Conservation (phyloP, 2,888 invertebrate genomes). For the Andrena dorsata region DNA sequence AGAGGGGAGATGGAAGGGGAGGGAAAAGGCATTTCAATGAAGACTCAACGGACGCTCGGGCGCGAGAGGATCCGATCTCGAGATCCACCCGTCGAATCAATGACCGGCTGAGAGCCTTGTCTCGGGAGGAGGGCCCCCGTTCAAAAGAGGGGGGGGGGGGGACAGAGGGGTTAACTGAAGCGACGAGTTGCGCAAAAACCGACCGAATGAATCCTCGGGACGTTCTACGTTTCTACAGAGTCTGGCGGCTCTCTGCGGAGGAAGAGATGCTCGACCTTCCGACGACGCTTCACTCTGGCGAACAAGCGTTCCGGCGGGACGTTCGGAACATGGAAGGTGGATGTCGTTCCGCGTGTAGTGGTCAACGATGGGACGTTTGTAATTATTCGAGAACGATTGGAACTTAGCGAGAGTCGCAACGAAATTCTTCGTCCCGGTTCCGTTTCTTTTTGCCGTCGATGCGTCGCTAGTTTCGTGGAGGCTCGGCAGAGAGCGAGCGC, state of each 20-base stretch:
- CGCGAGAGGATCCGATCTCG: constrained; percentile 68
- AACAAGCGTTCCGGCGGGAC: constrained; percentile 52
- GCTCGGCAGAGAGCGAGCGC: neutral
- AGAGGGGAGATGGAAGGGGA: neutral
- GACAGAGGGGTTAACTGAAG: constrained; percentile 56
- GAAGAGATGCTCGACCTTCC: constrained; percentile 13
- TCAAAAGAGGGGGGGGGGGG: constrained; percentile 39
- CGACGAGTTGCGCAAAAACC: constrained; percentile 68
- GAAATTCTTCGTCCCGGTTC: too few species aligned
- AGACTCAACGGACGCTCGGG: constrained; percentile 67
- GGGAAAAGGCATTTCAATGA: constrained; percentile 66
- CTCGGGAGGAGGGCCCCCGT: constrained; percentile 54
- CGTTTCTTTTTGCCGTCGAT: neutral
- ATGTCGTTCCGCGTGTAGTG: neutral
- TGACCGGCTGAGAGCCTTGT: constrained; percentile 68
- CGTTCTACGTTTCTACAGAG: constrained; percentile 16
- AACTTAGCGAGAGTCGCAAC: neutral
- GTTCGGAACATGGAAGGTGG: constrained; percentile 30
- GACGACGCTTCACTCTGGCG: constrained; percentile 34
- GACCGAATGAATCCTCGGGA: constrained; percentile 63
- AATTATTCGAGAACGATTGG: neutral
- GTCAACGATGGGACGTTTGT: neutral
- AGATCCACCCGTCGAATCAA: constrained; percentile 68
- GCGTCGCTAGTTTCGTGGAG: neutral
- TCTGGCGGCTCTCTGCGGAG: constrained; percentile 12